Evolutionary conservation across 2,113 vertebrate species (phyloP).

Genomic region (Burhinus bistriatus): DNA sequence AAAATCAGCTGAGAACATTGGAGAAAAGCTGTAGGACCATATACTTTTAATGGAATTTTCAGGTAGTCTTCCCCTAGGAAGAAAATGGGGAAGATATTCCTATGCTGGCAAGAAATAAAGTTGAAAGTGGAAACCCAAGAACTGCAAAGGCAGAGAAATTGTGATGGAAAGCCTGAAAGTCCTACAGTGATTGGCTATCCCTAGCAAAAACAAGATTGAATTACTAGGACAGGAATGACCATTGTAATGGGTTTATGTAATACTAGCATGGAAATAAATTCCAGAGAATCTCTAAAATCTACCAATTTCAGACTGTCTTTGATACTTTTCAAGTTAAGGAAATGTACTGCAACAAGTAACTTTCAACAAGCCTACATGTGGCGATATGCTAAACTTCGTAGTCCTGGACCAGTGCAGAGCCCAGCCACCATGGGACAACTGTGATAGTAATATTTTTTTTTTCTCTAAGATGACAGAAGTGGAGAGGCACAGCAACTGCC

Average conservation of each 20-base stretch:
- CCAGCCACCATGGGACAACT: background rate
- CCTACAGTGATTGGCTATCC: background rate
- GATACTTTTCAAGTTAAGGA: background rate
- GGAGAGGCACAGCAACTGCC: fast-evolving
- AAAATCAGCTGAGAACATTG: background rate
- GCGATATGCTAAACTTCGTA: background rate
- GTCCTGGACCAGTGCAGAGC: background rate
- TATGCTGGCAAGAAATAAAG: background rate
- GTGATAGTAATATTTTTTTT: background rate
- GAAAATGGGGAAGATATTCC: background rate
- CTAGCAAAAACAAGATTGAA: background rate
- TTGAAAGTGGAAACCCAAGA: background rate
- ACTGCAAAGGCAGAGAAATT: background rate
- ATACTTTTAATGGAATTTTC: background rate
- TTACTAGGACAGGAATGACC: background rate
- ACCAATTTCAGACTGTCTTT: background rate
- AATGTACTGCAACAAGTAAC: background rate
- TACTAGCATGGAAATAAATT: background rate
- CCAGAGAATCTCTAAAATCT: background rate
- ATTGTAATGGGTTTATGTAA: background rate
- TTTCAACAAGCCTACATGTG: background rate
- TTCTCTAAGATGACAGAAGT: background rate
- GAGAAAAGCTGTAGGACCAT: background rate
- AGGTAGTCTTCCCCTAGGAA: background rate
- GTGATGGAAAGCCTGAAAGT: background rate